These are phyloP conservation scores for Dryoscopus gambensis DNA, from an alignment of 2,113 vertebrate species.

Conservation along the genomic window DNA sequence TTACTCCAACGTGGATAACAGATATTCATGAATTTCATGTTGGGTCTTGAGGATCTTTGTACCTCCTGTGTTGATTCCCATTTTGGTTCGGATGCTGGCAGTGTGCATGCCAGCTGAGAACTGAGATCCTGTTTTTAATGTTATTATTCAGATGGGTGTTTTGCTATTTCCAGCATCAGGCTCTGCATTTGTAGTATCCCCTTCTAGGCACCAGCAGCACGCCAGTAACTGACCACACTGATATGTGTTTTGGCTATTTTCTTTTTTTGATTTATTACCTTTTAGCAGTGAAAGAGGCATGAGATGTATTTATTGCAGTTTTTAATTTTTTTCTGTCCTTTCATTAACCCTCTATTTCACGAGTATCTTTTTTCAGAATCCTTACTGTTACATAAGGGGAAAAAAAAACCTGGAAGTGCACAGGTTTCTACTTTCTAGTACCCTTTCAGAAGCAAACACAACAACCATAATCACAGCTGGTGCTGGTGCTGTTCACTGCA, in stretches of 20 bases:
- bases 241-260: background rate
- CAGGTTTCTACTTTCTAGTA: background rate
- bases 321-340: background rate
- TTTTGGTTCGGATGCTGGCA: background rate
- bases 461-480: background rate
- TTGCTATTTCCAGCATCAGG: background rate
- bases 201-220: background rate
- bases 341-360: background rate
- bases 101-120: background rate
- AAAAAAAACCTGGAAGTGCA: rapidly evolving
- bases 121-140: background rate
- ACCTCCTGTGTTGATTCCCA: background rate
- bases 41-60: background rate
- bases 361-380: background rate
- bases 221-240: background rate
- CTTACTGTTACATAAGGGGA: background rate
- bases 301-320: background rate
- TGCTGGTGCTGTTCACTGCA: background rate
- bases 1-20: background rate
- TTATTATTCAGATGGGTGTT: background rate
- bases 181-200: background rate
- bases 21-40: background rate
- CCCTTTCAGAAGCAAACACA: background rate
- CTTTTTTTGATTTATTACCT: background rate
- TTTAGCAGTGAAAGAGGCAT: background rate